Evolutionary conservation across 2,888 invertebrate genomes (phyloP).

Genomic region (Metopia argyrocephala): DNA sequence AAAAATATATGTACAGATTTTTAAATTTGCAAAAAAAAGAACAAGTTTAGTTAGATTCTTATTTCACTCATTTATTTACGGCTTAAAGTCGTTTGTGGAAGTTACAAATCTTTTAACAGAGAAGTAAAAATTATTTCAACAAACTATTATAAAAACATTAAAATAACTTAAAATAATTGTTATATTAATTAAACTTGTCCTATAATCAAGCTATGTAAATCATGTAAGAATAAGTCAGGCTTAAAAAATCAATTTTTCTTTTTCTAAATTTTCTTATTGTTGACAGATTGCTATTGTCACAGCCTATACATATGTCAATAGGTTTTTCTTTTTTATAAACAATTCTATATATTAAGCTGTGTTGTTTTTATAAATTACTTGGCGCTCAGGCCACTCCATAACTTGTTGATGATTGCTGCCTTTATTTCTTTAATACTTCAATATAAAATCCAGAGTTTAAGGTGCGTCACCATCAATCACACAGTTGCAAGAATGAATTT

Average conservation of each 20-base stretch:
- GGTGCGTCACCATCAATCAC: conserved; percentile 16
- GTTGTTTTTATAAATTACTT: neutral
- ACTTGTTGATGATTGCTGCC: conserved; percentile 13
- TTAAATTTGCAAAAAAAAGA: conserved; percentile 13
- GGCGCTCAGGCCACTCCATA: conserved; percentile 42
- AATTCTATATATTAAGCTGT: neutral
- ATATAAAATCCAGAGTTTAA: conserved; percentile 1
- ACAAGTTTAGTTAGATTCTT: conserved; percentile 24
- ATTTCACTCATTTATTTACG: neutral
- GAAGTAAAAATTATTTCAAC: conserved; percentile 42
- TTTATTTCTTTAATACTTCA: neutral
- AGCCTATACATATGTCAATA: conserved; percentile 63
- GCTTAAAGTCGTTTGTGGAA: neutral
- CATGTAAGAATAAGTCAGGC: conserved; percentile 14
- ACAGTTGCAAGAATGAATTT: conserved; percentile 8
- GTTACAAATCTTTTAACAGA: neutral
- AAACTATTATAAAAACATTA: conserved; percentile 15
- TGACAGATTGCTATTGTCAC: conserved; percentile 66
- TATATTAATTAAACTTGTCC: neutral
- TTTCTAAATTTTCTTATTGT: conserved; percentile 9
- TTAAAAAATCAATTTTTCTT: conserved; percentile 6
- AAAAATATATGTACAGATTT: conserved; percentile 28
- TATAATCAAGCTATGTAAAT: neutral
- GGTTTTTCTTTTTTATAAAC: conserved; percentile 1
- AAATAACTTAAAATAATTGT: too few species aligned